Conservation (phyloP, 2,888 invertebrate species). For the Caenorhabditis becei region DNA sequence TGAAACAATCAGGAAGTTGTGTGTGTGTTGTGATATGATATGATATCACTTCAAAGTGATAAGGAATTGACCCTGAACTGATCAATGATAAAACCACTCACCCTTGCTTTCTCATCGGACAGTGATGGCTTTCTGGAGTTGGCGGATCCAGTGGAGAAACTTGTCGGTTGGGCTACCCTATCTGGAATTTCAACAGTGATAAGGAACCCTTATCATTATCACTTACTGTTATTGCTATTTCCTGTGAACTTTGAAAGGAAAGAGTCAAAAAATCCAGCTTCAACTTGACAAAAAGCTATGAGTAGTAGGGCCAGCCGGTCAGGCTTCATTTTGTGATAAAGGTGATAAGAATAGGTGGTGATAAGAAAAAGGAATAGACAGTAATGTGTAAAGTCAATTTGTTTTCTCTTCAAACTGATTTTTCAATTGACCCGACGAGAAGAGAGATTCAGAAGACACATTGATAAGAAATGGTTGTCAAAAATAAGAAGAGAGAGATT, state of each 20-base stretch:
- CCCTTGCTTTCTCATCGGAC: slow-evolving; percentile 76
- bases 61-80: slow-evolving; percentile 9
- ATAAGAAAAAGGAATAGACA: background rate
- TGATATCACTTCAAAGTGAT: background rate
- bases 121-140: slow-evolving; percentile 60
- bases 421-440: too few species aligned
- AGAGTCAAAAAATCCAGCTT: slow-evolving; percentile 58
- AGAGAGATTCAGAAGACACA: background rate
- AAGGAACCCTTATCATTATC: background rate
- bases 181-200: slow-evolving; percentile 20
- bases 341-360: background rate
- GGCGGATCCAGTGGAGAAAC: slow-evolving; percentile 37
- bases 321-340: slow-evolving; percentile 37
- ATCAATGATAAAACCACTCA: slow-evolving; percentile 40
- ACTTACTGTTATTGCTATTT: slow-evolving; percentile 24
- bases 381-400: slow-evolving; percentile 21
- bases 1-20: slow-evolving; percentile 10
- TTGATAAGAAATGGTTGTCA: background rate
- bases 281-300: slow-evolving; percentile 33
- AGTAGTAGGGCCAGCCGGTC: background rate
- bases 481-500: slow-evolving; percentile 9
- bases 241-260: slow-evolving; percentile 51
- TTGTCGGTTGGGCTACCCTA: slow-evolving; percentile 13
- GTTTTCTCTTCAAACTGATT: background rate
- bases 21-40: slow-evolving; percentile 13